Percentiles rank a stretch among this genome's conserved stretches.
These are phyloP conservation scores for Anguilla anguilla DNA, from an alignment of 2,797 vertebrate genomes.

Conservation along the genomic window DNA sequence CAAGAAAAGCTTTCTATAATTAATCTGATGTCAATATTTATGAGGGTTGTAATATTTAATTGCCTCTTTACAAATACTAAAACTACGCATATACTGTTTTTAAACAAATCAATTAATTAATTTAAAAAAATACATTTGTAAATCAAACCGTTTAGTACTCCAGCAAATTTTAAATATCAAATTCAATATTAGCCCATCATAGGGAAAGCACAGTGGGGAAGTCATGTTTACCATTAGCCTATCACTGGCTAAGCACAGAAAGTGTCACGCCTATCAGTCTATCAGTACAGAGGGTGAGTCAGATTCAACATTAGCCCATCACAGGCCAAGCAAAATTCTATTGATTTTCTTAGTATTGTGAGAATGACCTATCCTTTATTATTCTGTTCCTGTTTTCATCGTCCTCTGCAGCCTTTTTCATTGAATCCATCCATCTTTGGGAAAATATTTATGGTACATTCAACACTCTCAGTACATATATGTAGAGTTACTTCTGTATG, in stretches of 20 bases:
- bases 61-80: neutral
- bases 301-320: neutral
- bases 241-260: neutral
- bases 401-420: neutral
- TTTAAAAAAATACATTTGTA: neutral
- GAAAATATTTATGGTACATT: neutral
- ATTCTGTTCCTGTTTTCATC: neutral
- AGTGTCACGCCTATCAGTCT: neutral
- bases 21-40: slow-evolving; percentile 33
- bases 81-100: neutral
- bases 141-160: neutral
- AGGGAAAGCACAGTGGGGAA: neutral
- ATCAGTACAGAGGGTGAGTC: neutral
- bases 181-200: neutral
- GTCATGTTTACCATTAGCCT: neutral
- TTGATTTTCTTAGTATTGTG: neutral
- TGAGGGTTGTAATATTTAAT: slow-evolving; percentile 15
- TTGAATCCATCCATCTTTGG: neutral
- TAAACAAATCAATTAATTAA: neutral
- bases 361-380: neutral
- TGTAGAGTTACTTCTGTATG: too few relatives aligned
- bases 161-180: neutral
- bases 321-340: neutral
- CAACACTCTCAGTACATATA: neutral
- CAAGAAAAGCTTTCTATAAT: slow-evolving; percentile 26